Evolutionary conservation across 2,113 vertebrate species (phyloP).

Genomic region (Plecturocebus donacophilus): DNA sequence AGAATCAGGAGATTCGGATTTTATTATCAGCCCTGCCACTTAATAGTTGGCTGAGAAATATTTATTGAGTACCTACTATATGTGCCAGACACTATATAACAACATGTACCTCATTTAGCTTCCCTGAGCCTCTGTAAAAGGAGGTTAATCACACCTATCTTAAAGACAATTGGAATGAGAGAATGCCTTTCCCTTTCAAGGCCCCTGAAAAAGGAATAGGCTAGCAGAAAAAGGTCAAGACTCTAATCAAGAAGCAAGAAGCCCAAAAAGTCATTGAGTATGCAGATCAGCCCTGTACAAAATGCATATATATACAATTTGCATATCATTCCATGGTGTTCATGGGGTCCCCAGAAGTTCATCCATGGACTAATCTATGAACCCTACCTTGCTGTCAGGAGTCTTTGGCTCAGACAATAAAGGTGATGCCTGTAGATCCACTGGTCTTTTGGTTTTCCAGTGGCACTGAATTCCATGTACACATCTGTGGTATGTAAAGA

Average conservation of each 20-base stretch:
- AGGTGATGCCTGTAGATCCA: neutral
- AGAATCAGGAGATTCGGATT: constrained; percentile 26
- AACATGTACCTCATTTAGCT: neutral
- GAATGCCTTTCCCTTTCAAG: neutral
- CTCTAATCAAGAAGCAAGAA: constrained; percentile 1
- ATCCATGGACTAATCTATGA: neutral
- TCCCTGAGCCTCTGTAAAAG: neutral
- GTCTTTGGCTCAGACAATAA: neutral
- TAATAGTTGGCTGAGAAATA: constrained; percentile 25
- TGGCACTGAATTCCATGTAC: neutral
- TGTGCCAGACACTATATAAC: neutral
- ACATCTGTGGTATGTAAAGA: neutral
- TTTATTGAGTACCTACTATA: neutral
- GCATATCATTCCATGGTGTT: neutral
- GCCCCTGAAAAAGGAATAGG: constrained; percentile 33
- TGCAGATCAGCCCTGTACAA: neutral
- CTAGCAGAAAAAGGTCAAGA: neutral
- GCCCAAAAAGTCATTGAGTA: neutral
- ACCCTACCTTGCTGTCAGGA: neutral
- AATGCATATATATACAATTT: neutral
- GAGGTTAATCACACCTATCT: neutral
- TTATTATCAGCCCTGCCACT: neutral
- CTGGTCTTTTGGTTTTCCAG: neutral
- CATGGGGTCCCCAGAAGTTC: neutral
- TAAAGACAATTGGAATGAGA: constrained; percentile 2